These are phyloP conservation scores for Aegotheles bennettii DNA, from an alignment of 2,113 vertebrate species.

Conservation along the genomic window DNA sequence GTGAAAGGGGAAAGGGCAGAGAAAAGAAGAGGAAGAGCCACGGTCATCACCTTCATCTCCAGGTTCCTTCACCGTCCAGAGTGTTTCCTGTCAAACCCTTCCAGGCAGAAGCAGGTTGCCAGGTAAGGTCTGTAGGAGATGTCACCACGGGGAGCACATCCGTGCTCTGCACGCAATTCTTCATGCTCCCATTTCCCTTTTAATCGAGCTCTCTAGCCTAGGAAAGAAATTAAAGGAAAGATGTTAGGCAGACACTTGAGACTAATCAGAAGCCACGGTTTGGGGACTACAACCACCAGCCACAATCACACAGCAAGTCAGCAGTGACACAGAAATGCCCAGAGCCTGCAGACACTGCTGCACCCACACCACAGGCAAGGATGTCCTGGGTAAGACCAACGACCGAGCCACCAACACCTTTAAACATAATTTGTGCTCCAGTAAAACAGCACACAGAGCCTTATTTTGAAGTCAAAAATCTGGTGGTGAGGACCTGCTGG, in stretches of 20 bases:
- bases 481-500: background rate
- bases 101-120: background rate
- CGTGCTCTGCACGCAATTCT: background rate
- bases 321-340: background rate
- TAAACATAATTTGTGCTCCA: background rate
- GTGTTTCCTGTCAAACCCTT: background rate
- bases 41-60: constrained; percentile 21
- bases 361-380: background rate
- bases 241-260: background rate
- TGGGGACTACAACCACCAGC: background rate
- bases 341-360: background rate
- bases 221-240: background rate
- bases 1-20: background rate
- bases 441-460: background rate
- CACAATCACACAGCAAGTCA: background rate
- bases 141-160: background rate
- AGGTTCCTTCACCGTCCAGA: background rate
- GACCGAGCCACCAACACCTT: background rate
- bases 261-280: background rate
- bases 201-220: background rate
- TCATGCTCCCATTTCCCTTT: constrained; percentile 9
- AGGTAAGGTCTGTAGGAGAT: background rate
- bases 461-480: background rate
- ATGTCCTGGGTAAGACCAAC: background rate
- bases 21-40: background rate